Base-by-base conservation (phyloP, 2,797 vertebrate species). In the Prionace glauca region DNA sequence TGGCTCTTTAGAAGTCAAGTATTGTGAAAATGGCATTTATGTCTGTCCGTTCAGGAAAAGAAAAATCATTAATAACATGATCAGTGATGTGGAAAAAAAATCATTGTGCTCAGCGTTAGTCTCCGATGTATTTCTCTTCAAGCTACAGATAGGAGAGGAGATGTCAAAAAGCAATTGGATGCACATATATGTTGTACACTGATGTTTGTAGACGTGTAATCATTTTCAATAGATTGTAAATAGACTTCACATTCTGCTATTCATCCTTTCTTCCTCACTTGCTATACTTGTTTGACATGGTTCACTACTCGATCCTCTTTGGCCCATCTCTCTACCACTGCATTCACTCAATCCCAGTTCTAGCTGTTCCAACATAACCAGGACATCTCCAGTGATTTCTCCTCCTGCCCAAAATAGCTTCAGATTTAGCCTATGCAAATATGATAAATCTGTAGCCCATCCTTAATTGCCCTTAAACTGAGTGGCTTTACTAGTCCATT, bases 51-150 rank as follows among this genome's bases (percentile, higher is more conserved):
- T 92, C 90, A 36, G 9, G 90, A 36, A 50, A 92, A 92, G 90
- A 92, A 67, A 91, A 36, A 67, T 92, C n/a, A 67, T 92, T 92
- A 92, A 92, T 22, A 92, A 67, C 16, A 90, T 29, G 29, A 92
- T 67, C 90, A 92, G 18, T 92, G 32, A 67, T 36, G 62, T 92
- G 41, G 62, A 67, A 92, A 92, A 91, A n/a, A 67, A 67, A 65
- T 92, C 62, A 69, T 92, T 92, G 62, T 60, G 1, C 32, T 36
- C 62, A 67, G n/a, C 41, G 2, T 67, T 22, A 67, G 32, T 3
- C n/a, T 67, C 18, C 22, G 36, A 41, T 41, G n/a, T 36, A 2
- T 92, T 69, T 92, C 16, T 67, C 67, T 67, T 92, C 20, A 92
- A 36, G 22, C 62, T 92, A 20, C n/a, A 67, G 62, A 24, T 92